phyloP scores from a whole-genome alignment of 2,888 invertebrate genomes.

The Eurytoma californica region DNA sequence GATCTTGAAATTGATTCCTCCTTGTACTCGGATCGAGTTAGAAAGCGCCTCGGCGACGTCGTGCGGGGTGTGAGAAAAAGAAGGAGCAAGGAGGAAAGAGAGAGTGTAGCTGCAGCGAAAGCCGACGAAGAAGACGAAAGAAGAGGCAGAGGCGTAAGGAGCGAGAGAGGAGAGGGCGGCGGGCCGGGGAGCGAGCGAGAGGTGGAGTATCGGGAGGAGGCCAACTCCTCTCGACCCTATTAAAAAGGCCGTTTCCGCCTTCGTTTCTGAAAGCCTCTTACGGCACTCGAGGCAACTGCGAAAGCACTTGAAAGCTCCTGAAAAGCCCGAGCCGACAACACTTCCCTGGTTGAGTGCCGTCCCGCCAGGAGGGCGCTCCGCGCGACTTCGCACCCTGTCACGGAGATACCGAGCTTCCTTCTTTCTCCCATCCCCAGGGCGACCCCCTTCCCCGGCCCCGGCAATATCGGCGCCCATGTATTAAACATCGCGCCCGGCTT shows the following conservation, averaged over 20 bases:
- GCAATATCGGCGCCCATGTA: conserved; percentile 66
- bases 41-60: conserved; percentile 39
- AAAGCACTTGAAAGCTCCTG: conserved; percentile 76
- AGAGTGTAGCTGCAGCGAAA: neutral
- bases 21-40: conserved; percentile 54
- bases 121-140: too few species aligned
- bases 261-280: conserved; percentile 75
- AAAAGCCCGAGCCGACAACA: conserved; percentile 75
- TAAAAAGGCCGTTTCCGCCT: conserved; percentile 75
- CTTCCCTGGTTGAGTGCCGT: conserved; percentile 73
- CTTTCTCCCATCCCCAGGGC: neutral
- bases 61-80: neutral
- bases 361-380: conserved; percentile 66
- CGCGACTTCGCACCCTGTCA: conserved; percentile 72
- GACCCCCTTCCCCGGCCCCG: neutral
- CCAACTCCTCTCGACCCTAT: conserved; percentile 73
- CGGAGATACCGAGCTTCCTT: conserved; percentile 65
- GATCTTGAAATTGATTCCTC: conserved; percentile 58
- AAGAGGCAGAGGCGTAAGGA: neutral
- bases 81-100: conserved; percentile 13
- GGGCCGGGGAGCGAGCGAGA: conserved; percentile 15
- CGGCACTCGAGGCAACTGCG: conserved; percentile 75
- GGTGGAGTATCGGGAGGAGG: conserved; percentile 54
- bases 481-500: conserved; percentile 14
- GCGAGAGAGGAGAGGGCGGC: conserved; percentile 18